These are phyloP conservation scores for Sceloporus undulatus DNA, from an alignment of 2,113 vertebrate species.

Conservation along the genomic window DNA sequence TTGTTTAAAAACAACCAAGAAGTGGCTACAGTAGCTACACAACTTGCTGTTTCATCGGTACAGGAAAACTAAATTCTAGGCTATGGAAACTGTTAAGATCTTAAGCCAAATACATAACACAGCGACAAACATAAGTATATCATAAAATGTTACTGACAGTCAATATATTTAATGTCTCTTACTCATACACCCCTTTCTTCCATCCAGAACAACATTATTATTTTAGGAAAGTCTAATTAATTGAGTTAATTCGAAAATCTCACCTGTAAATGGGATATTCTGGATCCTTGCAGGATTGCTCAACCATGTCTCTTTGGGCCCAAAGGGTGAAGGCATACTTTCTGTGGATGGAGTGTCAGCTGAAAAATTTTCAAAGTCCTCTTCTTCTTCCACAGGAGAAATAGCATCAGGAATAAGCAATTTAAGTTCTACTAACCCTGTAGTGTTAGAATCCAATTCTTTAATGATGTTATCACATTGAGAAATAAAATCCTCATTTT, in stretches of 20 bases:
- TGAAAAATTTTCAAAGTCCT: constrained; percentile 87
- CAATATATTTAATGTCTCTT: neutral
- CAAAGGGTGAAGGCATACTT: constrained; percentile 81
- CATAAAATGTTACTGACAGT: neutral
- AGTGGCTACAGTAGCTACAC: neutral
- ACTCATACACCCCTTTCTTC: neutral
- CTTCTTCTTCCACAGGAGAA: constrained; percentile 75
- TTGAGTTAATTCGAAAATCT: constrained; percentile 37
- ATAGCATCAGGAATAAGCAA: constrained; percentile 51
- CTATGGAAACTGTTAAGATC: neutral
- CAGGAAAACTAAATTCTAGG: neutral
- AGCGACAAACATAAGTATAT: neutral
- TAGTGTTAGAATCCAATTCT: constrained; percentile 80
- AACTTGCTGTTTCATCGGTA: neutral
- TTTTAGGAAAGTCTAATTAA: neutral
- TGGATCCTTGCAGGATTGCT: constrained; percentile 71
- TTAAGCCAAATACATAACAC: neutral
- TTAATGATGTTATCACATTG: constrained; percentile 92
- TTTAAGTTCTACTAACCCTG: constrained; percentile 66
- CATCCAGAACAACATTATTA: neutral
- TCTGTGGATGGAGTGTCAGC: constrained; percentile 83
- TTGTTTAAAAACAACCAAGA: constrained; percentile 15
- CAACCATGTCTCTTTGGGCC: constrained; percentile 65
- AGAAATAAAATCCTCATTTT: constrained; percentile 85
- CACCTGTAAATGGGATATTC: constrained; percentile 91